Evolutionary conservation across 2,888 invertebrate genomes (phyloP).

Genomic region (Acleris cristana): DNA sequence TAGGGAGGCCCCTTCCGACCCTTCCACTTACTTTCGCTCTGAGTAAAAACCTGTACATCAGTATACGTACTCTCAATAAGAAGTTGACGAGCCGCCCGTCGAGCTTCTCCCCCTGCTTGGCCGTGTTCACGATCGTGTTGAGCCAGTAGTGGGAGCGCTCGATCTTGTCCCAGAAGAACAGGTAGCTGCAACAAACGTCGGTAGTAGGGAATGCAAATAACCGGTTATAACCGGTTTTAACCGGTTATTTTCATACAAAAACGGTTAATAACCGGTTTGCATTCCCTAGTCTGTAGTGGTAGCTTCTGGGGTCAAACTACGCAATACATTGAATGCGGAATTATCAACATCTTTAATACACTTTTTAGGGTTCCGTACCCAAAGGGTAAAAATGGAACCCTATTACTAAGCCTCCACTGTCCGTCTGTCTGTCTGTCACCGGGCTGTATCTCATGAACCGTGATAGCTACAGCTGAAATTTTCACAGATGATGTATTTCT

Average conservation of each 20-base stretch:
- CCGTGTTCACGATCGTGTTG: slow-evolving; percentile 91
- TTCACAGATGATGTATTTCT: no score
- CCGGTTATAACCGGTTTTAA: no score
- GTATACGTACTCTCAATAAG: slow-evolving; percentile 84
- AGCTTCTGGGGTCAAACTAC: no score
- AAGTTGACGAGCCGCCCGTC: slow-evolving; percentile 92
- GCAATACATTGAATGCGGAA: no score
- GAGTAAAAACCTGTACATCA: no score
- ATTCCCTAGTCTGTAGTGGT: no score
- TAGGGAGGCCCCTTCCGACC: no score
- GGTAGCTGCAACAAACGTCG: slow-evolving; percentile 75
- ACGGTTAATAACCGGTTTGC: no score
- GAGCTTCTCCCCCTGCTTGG: slow-evolving; percentile 88
- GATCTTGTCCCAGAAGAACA: slow-evolving; percentile 97
- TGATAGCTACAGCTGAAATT: background rate
- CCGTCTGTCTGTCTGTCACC: background rate
- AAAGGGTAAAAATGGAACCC: background rate
- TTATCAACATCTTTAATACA: background rate
- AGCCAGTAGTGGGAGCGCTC: slow-evolving; percentile 94
- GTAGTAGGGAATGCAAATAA: no score
- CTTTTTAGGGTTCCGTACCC: background rate
- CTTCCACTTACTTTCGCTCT: no score
- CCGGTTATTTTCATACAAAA: no score
- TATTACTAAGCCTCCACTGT: background rate
- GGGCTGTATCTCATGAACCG: background rate